Conservation (phyloP, 2,888 invertebrate species). For the Petrophora chlorosata region DNA sequence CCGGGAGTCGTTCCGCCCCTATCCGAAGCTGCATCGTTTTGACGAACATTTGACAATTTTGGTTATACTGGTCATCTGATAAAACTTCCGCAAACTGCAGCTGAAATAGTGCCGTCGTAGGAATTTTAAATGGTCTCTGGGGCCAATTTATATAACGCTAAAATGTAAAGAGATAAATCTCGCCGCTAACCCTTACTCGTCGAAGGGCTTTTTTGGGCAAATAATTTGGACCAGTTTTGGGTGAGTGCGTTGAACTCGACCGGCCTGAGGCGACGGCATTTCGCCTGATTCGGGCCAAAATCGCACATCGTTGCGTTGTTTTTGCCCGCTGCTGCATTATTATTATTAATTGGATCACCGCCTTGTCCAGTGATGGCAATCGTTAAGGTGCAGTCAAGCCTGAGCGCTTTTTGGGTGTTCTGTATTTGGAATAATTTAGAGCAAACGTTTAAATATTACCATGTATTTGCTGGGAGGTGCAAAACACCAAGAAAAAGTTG, state of each 20-base stretch:
- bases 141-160: constrained; percentile 38
- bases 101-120: constrained; percentile 4
- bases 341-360: constrained; percentile 81
- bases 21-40: constrained; percentile 1
- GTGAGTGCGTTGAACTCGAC: constrained; percentile 56
- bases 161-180: constrained; percentile 52
- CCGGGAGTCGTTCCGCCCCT: background rate
- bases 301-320: constrained; percentile 76
- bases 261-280: constrained; percentile 63
- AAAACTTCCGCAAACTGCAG: constrained; percentile 13
- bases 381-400: constrained; percentile 58
- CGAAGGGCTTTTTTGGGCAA: constrained; percentile 73
- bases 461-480: too few relatives aligned
- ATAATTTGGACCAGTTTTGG: constrained; percentile 69
- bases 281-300: constrained; percentile 74
- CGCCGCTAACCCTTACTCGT: constrained; percentile 42
- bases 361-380: constrained; percentile 61
- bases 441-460: too few relatives aligned
- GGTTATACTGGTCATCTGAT: constrained; percentile 14
- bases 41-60: constrained; percentile 14
- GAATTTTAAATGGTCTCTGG: constrained; percentile 15
- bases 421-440: too few relatives aligned
- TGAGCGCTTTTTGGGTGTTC: constrained; percentile 42
- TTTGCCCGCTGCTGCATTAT: constrained; percentile 66
- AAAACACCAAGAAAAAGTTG: too few relatives aligned